Percentiles rank a stretch among this genome's conserved stretches.
phyloP scores from a whole-genome alignment of 2,888 invertebrate species.

The Polyommatus icarus region DNA sequence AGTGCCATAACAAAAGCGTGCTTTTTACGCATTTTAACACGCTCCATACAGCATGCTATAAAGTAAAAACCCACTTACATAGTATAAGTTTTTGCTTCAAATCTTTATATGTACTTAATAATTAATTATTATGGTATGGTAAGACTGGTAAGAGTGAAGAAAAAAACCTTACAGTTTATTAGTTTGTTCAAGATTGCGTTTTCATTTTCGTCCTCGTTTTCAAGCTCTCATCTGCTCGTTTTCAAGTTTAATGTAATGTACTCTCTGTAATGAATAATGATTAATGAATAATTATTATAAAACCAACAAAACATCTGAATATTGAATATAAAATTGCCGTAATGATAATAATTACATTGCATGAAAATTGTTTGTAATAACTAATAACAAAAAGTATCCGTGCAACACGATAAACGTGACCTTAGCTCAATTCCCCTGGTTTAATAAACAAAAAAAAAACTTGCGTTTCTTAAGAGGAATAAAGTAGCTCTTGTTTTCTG shows the following conservation, averaged over 20 bases:
- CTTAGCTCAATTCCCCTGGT: not conserved
- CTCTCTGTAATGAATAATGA: not conserved
- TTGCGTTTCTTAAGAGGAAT: not conserved
- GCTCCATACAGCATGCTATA: too few species aligned
- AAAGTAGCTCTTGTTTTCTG: too few species aligned
- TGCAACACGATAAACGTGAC: slow-evolving; percentile 19
- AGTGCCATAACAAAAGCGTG: too few species aligned
- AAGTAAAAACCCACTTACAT: too few species aligned
- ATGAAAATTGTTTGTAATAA: not conserved
- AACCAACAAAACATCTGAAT: not conserved
- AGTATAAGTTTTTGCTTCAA: too few species aligned
- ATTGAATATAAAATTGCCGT: not conserved
- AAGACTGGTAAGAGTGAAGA: too few species aligned
- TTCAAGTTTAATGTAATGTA: not conserved
- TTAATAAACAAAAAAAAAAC: not conserved
- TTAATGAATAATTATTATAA: not conserved
- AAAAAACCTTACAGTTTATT: too few species aligned
- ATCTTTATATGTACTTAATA: too few species aligned
- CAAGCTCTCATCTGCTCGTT: not conserved
- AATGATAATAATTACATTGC: slow-evolving; percentile 1
- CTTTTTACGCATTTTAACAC: too few species aligned
- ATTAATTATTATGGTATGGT: too few species aligned
- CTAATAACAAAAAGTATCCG: slow-evolving; percentile 6
- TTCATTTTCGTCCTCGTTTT: too few species aligned
- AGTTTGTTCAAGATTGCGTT: too few species aligned